phyloP scores from a whole-genome alignment of 2,888 invertebrate species.

The Eurois occulta region DNA sequence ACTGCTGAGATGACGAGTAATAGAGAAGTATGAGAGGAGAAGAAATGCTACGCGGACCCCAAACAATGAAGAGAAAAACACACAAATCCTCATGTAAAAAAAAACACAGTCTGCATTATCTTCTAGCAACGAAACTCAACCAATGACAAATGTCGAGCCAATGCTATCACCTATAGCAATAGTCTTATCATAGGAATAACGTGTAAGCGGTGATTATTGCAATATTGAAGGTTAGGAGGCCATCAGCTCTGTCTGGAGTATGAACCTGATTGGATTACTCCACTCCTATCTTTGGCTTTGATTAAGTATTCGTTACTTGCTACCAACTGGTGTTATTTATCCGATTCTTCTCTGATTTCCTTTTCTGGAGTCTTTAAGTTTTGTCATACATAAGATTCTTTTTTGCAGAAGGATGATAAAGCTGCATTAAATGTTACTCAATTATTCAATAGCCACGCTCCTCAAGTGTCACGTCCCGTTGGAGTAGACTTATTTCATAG shows the following conservation, averaged over 20 bases:
- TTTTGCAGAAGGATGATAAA: neutral
- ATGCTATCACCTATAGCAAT: slow-evolving; percentile 22
- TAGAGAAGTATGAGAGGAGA: neutral
- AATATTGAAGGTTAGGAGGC: slow-evolving; percentile 47
- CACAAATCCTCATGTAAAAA: neutral
- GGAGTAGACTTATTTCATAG: neutral
- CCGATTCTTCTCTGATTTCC: neutral
- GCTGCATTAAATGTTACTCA: neutral
- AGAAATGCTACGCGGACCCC: neutral
- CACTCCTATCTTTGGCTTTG: neutral
- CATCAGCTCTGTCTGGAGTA: slow-evolving; percentile 44
- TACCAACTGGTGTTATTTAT: neutral
- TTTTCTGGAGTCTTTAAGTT: neutral
- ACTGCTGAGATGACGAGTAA: neutral
- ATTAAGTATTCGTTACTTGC: neutral
- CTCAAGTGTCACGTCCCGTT: neutral
- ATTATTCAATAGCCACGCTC: neutral
- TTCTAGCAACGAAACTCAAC: neutral
- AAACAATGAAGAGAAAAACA: neutral
- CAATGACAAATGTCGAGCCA: slow-evolving; percentile 35
- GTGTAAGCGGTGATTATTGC: slow-evolving; percentile 8
- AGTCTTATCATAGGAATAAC: slow-evolving; percentile 42
- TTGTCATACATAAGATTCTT: neutral
- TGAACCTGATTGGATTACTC: slow-evolving; percentile 16
- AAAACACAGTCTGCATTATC: slow-evolving; percentile 11